Evolutionary conservation across 2,888 invertebrate species (phyloP).

Genomic region (Nesidiocoris tenuis): DNA sequence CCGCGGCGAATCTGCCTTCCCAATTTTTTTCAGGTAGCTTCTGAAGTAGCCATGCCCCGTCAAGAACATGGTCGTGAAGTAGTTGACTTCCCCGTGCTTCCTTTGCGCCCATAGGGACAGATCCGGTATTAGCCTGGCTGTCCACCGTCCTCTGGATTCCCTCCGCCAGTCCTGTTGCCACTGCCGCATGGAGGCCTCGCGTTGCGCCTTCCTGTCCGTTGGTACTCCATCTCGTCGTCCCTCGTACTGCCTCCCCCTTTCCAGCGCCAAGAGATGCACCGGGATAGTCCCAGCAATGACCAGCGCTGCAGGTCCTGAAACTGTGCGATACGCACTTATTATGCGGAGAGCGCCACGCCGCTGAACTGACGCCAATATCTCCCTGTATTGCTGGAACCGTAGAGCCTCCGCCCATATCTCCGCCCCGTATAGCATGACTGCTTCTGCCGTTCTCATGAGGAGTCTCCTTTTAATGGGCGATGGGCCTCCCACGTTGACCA

Average conservation of each 20-base stretch:
- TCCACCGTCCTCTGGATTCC: conserved; percentile 48
- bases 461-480: conserved; percentile 37
- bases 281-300: no score
- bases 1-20: conserved; percentile 7
- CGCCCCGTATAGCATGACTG: conserved; percentile 1
- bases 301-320: no score
- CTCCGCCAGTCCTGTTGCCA: conserved; percentile 49
- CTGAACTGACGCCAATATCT: no score
- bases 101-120: conserved; percentile 46
- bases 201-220: background rate
- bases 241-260: background rate
- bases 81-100: conserved; percentile 45
- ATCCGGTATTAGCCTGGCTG: conserved; percentile 43
- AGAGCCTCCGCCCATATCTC: conserved; percentile 1
- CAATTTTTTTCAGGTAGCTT: conserved; percentile 41
- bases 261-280: no score
- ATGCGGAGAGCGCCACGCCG: conserved; percentile 37
- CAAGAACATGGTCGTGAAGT: conserved; percentile 49
- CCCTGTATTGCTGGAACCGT: conserved; percentile 10
- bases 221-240: background rate
- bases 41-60: conserved; percentile 50
- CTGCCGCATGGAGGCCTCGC: conserved; percentile 15
- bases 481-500: conserved; percentile 50
- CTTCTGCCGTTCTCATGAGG: conserved; percentile 27
- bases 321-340: no score